A percentile compares a stretch with the other conserved stretches of the same genome.
Conservation (phyloP, 2,888 invertebrate species). For the Tenodera sinensis region DNA sequence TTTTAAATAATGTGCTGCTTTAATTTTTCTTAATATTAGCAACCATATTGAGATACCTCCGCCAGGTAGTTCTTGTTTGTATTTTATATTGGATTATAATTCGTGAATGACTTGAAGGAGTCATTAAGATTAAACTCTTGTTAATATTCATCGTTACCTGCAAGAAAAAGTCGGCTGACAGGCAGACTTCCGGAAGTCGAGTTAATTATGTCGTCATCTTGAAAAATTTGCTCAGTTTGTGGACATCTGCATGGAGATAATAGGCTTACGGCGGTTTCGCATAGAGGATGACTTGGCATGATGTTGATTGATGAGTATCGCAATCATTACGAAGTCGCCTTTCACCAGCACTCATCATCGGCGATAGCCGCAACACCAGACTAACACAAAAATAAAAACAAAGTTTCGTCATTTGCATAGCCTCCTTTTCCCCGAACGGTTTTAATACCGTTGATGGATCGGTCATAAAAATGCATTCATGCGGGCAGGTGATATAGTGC, state of each 20-base stretch:
- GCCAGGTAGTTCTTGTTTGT: not conserved
- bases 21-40: too few relatives aligned
- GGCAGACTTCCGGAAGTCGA: not conserved
- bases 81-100: not conserved
- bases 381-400: not conserved
- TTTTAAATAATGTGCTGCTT: too few relatives aligned
- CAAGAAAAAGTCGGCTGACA: not conserved
- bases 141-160: not conserved
- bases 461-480: slow-evolving; percentile 4
- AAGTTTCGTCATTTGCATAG: not conserved
- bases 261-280: not conserved
- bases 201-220: not conserved
- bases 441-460: not conserved
- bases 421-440: not conserved
- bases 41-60: not conserved
- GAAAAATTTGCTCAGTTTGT: not conserved
- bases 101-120: not conserved
- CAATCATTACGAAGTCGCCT: not conserved
- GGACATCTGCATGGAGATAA: not conserved
- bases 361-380: not conserved
- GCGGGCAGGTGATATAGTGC: not conserved
- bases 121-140: not conserved
- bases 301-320: not conserved
- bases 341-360: not conserved
- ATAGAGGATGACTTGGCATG: not conserved